phyloP scores from a whole-genome alignment of 2,797 vertebrate species.

The Pteronotus mesoamericanus region DNA sequence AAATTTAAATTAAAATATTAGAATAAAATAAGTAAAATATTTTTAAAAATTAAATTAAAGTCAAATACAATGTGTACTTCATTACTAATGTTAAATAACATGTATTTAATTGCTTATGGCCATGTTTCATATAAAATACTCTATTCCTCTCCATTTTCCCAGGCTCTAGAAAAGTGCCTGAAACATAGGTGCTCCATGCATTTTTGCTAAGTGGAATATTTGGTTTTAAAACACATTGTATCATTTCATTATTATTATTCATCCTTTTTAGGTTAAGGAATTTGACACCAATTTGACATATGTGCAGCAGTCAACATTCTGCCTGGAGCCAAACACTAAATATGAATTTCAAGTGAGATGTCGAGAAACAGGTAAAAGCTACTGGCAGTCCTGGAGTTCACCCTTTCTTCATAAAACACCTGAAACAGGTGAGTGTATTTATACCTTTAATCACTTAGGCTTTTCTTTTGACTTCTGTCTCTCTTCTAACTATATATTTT shows the following conservation, averaged over 20 bases:
- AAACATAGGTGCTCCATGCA: background rate
- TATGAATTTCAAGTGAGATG: conserved; percentile 88
- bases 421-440: conserved; percentile 82
- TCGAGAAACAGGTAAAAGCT: conserved; percentile 67
- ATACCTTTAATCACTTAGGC: background rate
- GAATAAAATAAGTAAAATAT: no score
- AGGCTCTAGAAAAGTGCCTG: background rate
- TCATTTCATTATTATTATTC: background rate
- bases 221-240: background rate
- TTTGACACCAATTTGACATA: background rate
- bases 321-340: conserved; percentile 80
- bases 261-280: conserved; percentile 72
- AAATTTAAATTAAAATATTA: no score
- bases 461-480: background rate
- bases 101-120: background rate
- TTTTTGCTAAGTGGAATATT: background rate
- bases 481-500: background rate
- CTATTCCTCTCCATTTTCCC: background rate
- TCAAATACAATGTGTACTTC: background rate
- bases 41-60: no score
- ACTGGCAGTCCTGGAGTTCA: conserved; percentile 90
- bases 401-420: conserved; percentile 81
- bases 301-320: background rate
- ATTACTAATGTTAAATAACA: background rate
- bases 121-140: background rate